Evolutionary conservation across 1,140 invertebrate genomes (phyloP).

Genomic region (Dolichoris vasculosae): DNA sequence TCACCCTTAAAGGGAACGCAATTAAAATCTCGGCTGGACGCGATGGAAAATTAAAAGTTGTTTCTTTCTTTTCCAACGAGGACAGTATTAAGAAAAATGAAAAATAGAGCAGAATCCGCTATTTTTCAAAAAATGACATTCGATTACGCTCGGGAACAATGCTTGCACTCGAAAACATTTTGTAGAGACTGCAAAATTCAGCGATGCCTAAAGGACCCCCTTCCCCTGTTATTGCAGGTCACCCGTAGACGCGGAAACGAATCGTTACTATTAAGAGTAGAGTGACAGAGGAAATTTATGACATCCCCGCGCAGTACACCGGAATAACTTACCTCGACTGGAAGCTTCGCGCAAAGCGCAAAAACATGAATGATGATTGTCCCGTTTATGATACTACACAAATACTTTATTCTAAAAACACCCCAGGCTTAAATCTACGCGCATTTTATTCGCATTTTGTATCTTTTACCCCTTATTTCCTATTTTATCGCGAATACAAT

Average conservation of each 20-base stretch:
- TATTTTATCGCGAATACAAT: not conserved
- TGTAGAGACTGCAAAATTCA: not conserved
- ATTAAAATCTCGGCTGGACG: not conserved
- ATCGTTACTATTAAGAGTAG: conserved; percentile 15
- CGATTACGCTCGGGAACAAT: not conserved
- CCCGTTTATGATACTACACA: not conserved
- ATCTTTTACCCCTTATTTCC: not conserved
- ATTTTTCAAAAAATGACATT: conserved; percentile 9
- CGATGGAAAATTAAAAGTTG: not conserved
- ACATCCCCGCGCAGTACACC: not conserved
- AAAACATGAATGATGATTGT: conserved; percentile 26
- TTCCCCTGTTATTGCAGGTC: not conserved
- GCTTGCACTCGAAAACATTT: not conserved
- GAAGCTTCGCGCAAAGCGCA: not conserved
- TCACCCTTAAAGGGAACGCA: not conserved
- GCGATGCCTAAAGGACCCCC: not conserved
- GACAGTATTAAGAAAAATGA: not conserved
- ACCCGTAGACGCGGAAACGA: not conserved
- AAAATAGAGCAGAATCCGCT: not conserved
- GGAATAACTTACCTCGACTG: not conserved
- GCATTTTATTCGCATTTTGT: not conserved
- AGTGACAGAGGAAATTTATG: conserved; percentile 30
- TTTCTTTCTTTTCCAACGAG: not conserved
- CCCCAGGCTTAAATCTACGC: not conserved
- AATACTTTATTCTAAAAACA: not conserved